Evolutionary conservation across 1,140 invertebrate genomes (phyloP).

Genomic region (Latrodectus geometricus): DNA sequence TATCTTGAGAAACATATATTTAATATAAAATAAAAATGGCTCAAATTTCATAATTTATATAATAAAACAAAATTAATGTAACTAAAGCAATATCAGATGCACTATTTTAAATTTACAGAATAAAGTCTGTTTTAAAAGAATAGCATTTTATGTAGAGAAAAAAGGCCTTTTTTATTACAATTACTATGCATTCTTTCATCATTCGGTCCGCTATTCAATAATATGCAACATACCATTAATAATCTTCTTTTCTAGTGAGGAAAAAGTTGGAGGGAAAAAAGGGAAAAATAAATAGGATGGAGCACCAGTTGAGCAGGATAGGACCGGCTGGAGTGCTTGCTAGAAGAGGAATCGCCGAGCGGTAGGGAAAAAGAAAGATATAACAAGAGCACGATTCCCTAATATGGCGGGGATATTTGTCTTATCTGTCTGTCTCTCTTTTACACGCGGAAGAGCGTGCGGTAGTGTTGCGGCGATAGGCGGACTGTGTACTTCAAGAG

Average conservation of each 20-base stretch:
- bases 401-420: conserved; percentile 51
- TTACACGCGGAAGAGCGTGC: background rate
- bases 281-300: conserved; percentile 16
- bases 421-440: conserved; percentile 26
- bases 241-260: conserved; percentile 20
- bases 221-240: conserved; percentile 37
- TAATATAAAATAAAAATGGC: too few relatives aligned
- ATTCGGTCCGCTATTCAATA: conserved; percentile 28
- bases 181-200: conserved; percentile 11
- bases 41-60: too few relatives aligned
- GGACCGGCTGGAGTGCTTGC: background rate
- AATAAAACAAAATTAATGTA: too few relatives aligned
- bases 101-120: too few relatives aligned
- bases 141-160: too few relatives aligned
- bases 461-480: background rate
- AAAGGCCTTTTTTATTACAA: background rate
- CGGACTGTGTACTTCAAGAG: conserved; percentile 8
- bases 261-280: background rate
- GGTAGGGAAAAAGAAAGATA: conserved; percentile 20
- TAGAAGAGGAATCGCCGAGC: background rate
- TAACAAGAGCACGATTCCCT: conserved; percentile 10
- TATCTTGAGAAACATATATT: too few relatives aligned
- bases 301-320: background rate
- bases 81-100: too few relatives aligned
- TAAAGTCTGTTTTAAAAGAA: too few relatives aligned